Base-by-base conservation (phyloP, 2,888 invertebrate species). In the Acrocyrtus sp. region DNA sequence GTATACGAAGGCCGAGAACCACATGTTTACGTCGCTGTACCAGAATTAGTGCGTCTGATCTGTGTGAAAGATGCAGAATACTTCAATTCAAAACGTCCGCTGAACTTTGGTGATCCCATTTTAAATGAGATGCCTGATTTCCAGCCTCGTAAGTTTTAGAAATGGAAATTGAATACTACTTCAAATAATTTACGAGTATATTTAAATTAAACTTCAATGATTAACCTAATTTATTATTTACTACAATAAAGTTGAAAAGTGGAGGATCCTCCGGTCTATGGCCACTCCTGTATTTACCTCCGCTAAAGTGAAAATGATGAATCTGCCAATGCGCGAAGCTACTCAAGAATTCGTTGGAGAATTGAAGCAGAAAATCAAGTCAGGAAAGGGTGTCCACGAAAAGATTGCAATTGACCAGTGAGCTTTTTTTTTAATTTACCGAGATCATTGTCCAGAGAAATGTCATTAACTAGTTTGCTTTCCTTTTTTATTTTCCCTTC, bases 41-140 rank as follows among this genome's bases (percentile, higher is more conserved):
- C 76, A 0, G 77, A 79, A 22, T 24, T 79, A 8, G 57, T 77
- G 0, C 72, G 74, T n/a, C 21, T 57, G 1, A 75, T 79, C 2
- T 60, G 45, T n/a, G 63, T 77, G 2, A 76, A 77, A 34, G 75
- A 79, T 45, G 48, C 72, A 1, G 67, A 70, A 0, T 62, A 78
- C 56, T 79, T 79, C 43, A 45, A 74, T 43, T 43, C 54, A 6
- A 72, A 73, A 29, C 26, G 75, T 41, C 2, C 10, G 1, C 2
- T 76, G n/a, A 70, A 79, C 4, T 76, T 75, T 62, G 57, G 65
- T 0, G 74, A 77, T 65, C 67, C 68, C 0, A 19, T 76, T 12
- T 26, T 77, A 12, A 76, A 77, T 24, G 75, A 79, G 29, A 74
- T 76, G 73, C 74, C 74, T 0, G 78, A 77, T 34, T 78, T 76